Percentiles rank a stretch among this genome's conserved stretches.
phyloP scores from a whole-genome alignment of 2,113 vertebrate genomes.

The Neogobius melanostomus region DNA sequence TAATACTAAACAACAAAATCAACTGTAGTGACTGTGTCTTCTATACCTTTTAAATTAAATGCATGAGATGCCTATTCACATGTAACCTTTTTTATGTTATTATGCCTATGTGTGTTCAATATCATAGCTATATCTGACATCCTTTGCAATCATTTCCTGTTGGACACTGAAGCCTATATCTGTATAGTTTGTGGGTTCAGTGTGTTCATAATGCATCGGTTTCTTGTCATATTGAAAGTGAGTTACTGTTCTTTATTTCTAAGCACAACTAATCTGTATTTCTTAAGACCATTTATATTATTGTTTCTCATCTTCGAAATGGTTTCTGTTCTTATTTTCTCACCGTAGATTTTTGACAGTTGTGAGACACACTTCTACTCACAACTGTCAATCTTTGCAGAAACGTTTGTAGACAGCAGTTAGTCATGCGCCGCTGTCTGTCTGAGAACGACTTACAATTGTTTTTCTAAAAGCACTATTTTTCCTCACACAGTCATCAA shows the following conservation, averaged over 20 bases:
- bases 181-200: neutral
- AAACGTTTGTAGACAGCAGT: neutral
- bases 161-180: neutral
- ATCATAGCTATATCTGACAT: neutral
- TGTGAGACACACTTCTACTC: too few species aligned
- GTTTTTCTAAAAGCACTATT: slow-evolving; percentile 50
- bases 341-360: neutral
- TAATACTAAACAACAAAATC: neutral
- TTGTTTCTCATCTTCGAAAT: neutral
- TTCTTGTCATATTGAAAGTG: neutral
- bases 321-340: neutral
- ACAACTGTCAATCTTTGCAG: neutral
- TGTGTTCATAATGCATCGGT: too few species aligned
- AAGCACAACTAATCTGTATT: too few species aligned
- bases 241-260: neutral
- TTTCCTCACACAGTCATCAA: slow-evolving; percentile 46
- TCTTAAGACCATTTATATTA: too few species aligned
- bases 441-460: slow-evolving; percentile 8
- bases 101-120: neutral
- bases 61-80: too few species aligned
- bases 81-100: neutral
- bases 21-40: neutral
- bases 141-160: neutral
- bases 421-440: slow-evolving; percentile 30
- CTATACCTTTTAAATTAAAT: too few species aligned